Percentiles rank a stretch among this genome's conserved stretches.
Evolutionary conservation across 2,113 vertebrate species (phyloP).

Genomic region (Peucedramus taeniatus): DNA sequence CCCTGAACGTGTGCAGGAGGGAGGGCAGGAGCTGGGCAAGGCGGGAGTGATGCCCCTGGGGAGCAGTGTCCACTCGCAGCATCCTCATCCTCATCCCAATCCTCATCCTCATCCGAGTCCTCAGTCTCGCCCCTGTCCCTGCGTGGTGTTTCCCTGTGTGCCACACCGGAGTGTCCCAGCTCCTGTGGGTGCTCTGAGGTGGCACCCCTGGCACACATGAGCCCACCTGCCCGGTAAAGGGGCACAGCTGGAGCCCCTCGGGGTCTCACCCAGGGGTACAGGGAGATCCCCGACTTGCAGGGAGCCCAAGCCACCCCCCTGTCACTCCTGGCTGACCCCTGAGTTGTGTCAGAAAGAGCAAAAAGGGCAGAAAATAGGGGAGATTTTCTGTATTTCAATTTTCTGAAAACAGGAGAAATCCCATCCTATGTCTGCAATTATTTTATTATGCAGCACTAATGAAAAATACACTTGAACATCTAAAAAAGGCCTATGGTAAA

Average conservation of each 20-base stretch:
- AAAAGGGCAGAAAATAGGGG: neutral
- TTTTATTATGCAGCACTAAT: conserved; percentile 70
- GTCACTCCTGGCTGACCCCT: neutral
- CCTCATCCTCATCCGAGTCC: no score
- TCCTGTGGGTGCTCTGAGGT: neutral
- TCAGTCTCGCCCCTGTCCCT: neutral
- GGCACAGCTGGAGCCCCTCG: neutral
- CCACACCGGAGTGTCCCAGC: neutral
- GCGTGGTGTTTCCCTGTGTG: accelerated
- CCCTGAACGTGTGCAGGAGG: accelerated
- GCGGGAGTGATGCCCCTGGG: neutral
- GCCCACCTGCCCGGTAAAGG: neutral
- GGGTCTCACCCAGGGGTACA: accelerated
- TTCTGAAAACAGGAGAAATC: conserved; percentile 29
- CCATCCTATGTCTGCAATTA: conserved; percentile 50
- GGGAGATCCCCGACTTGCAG: accelerated
- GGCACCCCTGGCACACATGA: accelerated
- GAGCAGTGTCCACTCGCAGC: neutral
- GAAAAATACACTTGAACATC: conserved; percentile 61
- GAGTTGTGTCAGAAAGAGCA: neutral
- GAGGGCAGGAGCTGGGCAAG: neutral
- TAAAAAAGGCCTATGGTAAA: conserved; percentile 49
- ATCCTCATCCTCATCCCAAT: neutral
- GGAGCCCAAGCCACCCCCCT: neutral
- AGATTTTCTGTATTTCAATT: neutral